Percentiles rank a stretch among this genome's conserved stretches.
Conservation (phyloP, 2,888 invertebrate species). For the Eristalinus aeneus region DNA sequence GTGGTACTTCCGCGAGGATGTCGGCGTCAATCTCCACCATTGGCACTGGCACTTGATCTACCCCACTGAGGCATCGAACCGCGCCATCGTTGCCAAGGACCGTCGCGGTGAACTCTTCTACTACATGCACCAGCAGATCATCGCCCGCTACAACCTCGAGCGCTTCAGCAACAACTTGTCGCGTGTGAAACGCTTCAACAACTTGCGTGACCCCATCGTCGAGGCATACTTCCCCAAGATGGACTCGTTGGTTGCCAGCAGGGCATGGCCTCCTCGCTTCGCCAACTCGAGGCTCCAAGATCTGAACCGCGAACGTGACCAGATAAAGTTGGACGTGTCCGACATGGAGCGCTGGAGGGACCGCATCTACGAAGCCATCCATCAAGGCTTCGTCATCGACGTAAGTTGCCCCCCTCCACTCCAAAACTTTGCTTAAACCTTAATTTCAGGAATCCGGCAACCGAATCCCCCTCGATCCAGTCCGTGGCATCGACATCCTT, state of each 20-base stretch:
- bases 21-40: conserved; percentile 82
- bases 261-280: conserved; percentile 88
- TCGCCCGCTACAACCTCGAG: conserved; percentile 87
- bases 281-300: conserved; percentile 83
- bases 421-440: neutral
- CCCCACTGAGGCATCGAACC: conserved; percentile 86
- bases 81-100: conserved; percentile 83
- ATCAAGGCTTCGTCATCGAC: conserved; percentile 83
- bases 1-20: conserved; percentile 82
- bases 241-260: conserved; percentile 88
- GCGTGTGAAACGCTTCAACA: conserved; percentile 84
- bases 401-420: conserved; percentile 78
- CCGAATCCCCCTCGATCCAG: conserved; percentile 83
- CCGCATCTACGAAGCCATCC: conserved; percentile 87
- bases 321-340: conserved; percentile 85
- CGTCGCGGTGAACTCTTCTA: conserved; percentile 90
- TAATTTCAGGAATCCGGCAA: conserved; percentile 83
- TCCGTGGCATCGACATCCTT: conserved; percentile 87
- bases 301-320: conserved; percentile 86
- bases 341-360: conserved; percentile 89
- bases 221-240: conserved; percentile 93
- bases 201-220: conserved; percentile 86
- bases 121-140: conserved; percentile 87
- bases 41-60: conserved; percentile 86
- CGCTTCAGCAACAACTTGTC: conserved; percentile 87